A percentile compares a stretch with the other conserved stretches of the same genome.
Evolutionary conservation across 2,888 invertebrate genomes (phyloP).

Genomic region (Melanophora roralis): DNA sequence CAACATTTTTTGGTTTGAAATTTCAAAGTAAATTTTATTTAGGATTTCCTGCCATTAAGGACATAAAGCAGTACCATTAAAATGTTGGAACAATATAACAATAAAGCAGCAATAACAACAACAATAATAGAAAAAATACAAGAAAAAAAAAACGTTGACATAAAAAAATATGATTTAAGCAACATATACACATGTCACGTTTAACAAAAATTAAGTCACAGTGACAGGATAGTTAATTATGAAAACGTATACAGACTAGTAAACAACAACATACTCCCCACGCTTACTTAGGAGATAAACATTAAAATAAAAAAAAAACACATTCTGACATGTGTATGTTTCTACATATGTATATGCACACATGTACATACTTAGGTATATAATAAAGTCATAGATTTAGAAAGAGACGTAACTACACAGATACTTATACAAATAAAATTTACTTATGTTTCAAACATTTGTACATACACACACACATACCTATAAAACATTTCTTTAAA

Average conservation of each 20-base stretch:
- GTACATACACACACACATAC: conserved; percentile 26
- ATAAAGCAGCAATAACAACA: conserved; percentile 3
- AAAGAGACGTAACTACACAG: background rate
- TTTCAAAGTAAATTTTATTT: too few relatives aligned
- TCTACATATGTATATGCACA: background rate
- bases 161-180: background rate
- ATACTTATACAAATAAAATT: background rate
- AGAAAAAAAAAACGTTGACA: conserved; percentile 3
- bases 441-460: background rate
- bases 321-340: background rate
- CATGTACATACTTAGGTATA: background rate
- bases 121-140: conserved; percentile 11
- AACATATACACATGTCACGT: conserved; percentile 50
- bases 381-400: conserved; percentile 4
- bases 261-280: background rate
- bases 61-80: conserved; percentile 4
- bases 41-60: conserved; percentile 1
- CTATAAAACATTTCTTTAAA: conserved; percentile 52
- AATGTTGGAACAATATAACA: conserved; percentile 9
- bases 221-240: conserved; percentile 58
- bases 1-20: too few relatives aligned
- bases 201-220: conserved; percentile 43
- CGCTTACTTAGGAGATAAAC: too few relatives aligned
- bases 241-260: background rate
- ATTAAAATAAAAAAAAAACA: background rate